Base-by-base conservation (phyloP, 2,888 invertebrate species). In the Eristalis pertinax region DNA sequence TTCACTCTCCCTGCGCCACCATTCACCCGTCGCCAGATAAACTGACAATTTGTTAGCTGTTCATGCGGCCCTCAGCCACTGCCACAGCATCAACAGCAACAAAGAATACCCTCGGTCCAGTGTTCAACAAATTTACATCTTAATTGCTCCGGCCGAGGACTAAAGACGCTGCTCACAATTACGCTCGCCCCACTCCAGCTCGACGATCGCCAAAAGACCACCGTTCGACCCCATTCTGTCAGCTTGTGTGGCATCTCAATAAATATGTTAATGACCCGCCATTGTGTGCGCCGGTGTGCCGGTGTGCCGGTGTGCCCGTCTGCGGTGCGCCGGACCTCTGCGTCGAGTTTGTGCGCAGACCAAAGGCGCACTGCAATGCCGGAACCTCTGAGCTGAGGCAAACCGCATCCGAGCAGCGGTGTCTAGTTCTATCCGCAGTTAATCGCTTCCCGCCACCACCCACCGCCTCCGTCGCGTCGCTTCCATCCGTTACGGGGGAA, bases 211-310 rank as follows among this genome's bases (percentile, higher is more conserved):
- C 19, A 41, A 64, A 78, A 75, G 56, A 68, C 80, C 73, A 64
- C 63, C 56, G 63, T 26, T 75, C 86, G 86, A 86, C 86, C 86
- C 62, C 83, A 79, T 79, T 86, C 83, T 67, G 70, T 72, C 86
- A 83, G 86, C 86, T 75, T 86, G 86, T 86, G 86, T 86, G 86
- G 86, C 86, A 86, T 86, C 86, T 86, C 75, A 83, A 86, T 86
- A 86, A 86, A 86, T 83, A 86, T 86, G 86, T 82, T 86, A 86
- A 86, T 86, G 78, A 79, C 65, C 64, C 29, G 38, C 60, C 70
- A 70, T 58, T 26, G 58, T 15, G 26, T 13, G 26, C 22, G 29
- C 8, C 22, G 0, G 56, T 10, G 50, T 19, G 43, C 60, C 22
- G 19, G 22, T 58, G 41, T 22, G 58, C 50, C 22, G 0, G 56